A percentile compares a stretch with the other conserved stretches of the same genome.
These are phyloP conservation scores for Pelagia noctiluca DNA, from an alignment of 30 jellyfish, hydroid and myxozoan species.

Conservation along the genomic window DNA sequence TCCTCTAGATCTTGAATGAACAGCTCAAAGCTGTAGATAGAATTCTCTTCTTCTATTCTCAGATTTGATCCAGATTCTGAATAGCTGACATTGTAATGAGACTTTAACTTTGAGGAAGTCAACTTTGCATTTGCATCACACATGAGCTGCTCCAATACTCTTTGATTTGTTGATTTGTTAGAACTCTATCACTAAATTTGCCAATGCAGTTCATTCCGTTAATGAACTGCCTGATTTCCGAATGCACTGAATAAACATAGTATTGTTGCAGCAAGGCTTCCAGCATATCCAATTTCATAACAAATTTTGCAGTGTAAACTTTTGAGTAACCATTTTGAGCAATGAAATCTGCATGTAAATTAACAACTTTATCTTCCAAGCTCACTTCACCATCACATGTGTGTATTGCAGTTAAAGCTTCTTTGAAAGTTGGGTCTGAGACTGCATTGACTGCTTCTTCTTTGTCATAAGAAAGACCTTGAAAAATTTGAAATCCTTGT, in stretches of 20 bases:
- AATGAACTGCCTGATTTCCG: constrained; percentile 49
- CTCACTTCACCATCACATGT: constrained; percentile 3
- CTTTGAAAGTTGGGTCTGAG: constrained; percentile 32
- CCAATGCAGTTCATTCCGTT: constrained; percentile 48
- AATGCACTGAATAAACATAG: constrained; percentile 51
- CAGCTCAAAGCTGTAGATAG: constrained; percentile 42
- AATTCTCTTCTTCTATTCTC: constrained; percentile 16
- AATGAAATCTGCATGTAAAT: constrained; percentile 25
- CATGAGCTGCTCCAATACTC: constrained; percentile 37
- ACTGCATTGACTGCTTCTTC: constrained; percentile 37
- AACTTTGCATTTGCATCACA: constrained; percentile 36
- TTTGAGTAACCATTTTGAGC: constrained; percentile 20
- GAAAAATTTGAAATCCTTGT: constrained; percentile 21
- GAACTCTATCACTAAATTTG: constrained; percentile 7
- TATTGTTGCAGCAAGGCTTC: constrained; percentile 37
- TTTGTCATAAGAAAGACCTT: constrained; percentile 33
- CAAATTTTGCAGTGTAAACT: constrained; percentile 37
- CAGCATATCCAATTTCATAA: constrained; percentile 27
- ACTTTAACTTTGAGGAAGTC: constrained; percentile 24
- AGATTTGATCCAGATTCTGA: constrained; percentile 46
- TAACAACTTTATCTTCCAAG: constrained; percentile 19
- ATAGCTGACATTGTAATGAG: constrained; percentile 27
- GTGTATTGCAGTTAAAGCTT: constrained; percentile 20
- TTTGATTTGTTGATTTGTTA: constrained; percentile 40
- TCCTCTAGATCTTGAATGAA: constrained; percentile 43